Conservation (phyloP, 2,113 vertebrate genomes). For the Macrotis lagotis region DNA sequence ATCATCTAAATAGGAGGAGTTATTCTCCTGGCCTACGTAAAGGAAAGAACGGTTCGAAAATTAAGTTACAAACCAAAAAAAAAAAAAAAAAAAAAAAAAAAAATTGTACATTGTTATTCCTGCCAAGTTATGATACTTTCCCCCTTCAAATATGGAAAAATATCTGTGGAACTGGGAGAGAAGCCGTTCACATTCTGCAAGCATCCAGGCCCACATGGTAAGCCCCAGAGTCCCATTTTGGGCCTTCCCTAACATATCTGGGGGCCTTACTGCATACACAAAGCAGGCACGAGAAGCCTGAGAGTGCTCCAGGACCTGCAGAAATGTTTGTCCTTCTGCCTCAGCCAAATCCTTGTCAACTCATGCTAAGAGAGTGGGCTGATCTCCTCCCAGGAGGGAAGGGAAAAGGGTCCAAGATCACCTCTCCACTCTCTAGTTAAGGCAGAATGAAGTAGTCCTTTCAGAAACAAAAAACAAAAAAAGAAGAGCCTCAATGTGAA, state of each 20-base stretch:
- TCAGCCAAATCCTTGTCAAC: background rate
- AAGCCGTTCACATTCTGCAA: too few species aligned
- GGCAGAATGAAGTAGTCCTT: background rate
- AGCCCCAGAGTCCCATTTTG: background rate
- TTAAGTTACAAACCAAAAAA: background rate
- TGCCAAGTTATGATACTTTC: background rate
- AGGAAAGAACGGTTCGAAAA: background rate
- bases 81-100: background rate
- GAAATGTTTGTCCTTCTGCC: background rate
- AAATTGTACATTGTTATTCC: background rate
- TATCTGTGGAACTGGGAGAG: background rate
- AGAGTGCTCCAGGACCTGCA: background rate
- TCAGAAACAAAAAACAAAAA: background rate
- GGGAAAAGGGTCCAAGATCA: background rate
- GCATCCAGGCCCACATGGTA: fast-evolving
- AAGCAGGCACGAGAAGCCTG: background rate
- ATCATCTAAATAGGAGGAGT: background rate
- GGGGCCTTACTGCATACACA: background rate
- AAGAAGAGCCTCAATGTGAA: background rate
- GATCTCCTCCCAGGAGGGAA: background rate
- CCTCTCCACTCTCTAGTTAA: background rate
- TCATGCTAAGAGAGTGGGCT: background rate
- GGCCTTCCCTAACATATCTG: too few species aligned
- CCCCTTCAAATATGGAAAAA: background rate
- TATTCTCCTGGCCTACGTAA: constrained; percentile 7